Conservation (phyloP, 2,797 vertebrate species). For the Liparis tanakae region DNA sequence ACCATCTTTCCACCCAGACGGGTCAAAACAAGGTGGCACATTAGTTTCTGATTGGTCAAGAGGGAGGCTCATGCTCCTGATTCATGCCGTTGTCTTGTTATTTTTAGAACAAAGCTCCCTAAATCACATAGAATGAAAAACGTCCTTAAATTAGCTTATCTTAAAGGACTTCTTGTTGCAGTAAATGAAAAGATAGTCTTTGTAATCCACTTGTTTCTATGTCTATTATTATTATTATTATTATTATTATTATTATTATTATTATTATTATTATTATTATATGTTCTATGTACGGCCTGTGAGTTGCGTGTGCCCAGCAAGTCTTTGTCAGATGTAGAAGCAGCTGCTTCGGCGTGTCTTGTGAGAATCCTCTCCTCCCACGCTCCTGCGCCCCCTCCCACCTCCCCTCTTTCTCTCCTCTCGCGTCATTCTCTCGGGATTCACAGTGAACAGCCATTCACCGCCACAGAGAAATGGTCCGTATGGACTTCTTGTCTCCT, state of each 20-base stretch:
- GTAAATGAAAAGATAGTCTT: background rate
- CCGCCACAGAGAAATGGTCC: conserved; percentile 26
- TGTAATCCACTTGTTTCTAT: background rate
- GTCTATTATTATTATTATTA: no score
- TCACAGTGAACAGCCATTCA: conserved; percentile 33
- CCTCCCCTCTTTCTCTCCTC: conserved; percentile 23
- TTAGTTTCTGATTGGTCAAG: conserved; percentile 24
- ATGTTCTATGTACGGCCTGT: conserved; percentile 8
- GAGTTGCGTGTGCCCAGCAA: conserved; percentile 24
- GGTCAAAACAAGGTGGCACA: conserved; percentile 27
- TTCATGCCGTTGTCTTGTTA: conserved; percentile 33
- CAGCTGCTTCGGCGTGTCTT: conserved; percentile 62
- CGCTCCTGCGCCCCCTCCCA: conserved; percentile 16
- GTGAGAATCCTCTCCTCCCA: conserved; percentile 59
- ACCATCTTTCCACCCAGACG: conserved; percentile 8
- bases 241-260: no score
- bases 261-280: no score
- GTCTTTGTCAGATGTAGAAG: conserved; percentile 53
- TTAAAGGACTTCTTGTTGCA: background rate
- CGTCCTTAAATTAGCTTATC: background rate
- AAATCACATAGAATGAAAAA: conserved; percentile 1
- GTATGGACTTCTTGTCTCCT: conserved; percentile 23
- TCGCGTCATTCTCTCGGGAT: conserved; percentile 49
- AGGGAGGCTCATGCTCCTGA: conserved; percentile 32
- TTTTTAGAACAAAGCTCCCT: conserved; percentile 23